These are phyloP conservation scores for Diplazon laetatorius DNA, from an alignment of 2,888 invertebrate species.

Conservation along the genomic window DNA sequence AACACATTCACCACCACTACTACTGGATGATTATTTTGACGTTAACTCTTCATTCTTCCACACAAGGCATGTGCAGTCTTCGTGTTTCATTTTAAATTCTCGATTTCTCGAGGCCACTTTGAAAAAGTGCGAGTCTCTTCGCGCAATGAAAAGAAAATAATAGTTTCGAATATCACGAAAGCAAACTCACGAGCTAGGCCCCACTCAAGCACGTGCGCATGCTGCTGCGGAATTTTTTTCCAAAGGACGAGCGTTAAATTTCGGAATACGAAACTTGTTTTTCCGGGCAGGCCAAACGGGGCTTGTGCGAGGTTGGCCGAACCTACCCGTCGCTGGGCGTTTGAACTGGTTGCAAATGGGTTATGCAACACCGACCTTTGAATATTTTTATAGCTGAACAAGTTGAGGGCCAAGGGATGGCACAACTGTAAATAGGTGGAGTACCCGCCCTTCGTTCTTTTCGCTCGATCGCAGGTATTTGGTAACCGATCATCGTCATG, in stretches of 20 bases:
- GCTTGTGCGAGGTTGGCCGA: conserved; percentile 37
- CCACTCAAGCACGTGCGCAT: conserved; percentile 70
- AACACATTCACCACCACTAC: too few species aligned
- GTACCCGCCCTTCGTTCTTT: conserved; percentile 28
- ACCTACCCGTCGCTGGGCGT: conserved; percentile 23
- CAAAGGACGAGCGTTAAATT: conserved; percentile 46
- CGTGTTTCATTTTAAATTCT: too few species aligned
- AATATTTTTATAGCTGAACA: conserved; percentile 76
- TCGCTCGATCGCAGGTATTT: conserved; percentile 28
- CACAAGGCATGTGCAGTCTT: too few species aligned
- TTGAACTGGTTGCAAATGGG: conserved; percentile 64
- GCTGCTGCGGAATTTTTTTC: neutral
- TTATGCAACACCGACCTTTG: conserved; percentile 68
- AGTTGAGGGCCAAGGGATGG: conserved; percentile 67
- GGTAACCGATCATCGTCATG: conserved; percentile 3
- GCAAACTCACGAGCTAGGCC: conserved; percentile 20
- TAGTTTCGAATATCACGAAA: conserved; percentile 35
- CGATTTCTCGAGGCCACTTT: neutral
- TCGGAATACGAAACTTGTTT: conserved; percentile 68
- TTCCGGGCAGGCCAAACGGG: conserved; percentile 51
- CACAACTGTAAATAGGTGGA: conserved; percentile 66
- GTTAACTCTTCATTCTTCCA: too few species aligned
- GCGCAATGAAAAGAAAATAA: conserved; percentile 21
- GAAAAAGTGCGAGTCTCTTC: neutral
- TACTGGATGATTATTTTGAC: too few species aligned